Evolutionary conservation across 2,113 vertebrate species (phyloP).

Genomic region (Platichthys stellatus): DNA sequence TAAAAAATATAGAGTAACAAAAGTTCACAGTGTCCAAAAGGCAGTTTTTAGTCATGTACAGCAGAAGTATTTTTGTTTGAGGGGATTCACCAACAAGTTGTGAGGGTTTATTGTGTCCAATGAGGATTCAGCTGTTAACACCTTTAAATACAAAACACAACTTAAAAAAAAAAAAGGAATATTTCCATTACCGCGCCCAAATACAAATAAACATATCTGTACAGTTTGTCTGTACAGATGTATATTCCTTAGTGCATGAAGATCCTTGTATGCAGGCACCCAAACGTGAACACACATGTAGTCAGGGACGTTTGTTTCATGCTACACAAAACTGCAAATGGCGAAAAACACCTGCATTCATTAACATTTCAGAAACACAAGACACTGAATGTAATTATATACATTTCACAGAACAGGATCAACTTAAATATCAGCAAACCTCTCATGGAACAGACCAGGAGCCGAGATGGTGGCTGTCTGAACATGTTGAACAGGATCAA

Average conservation of each 20-base stretch:
- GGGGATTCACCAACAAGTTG: conserved; percentile 1
- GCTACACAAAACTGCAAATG: conserved; percentile 22
- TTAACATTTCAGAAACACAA: conserved; percentile 68
- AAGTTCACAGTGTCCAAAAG: conserved; percentile 90
- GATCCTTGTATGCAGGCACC: neutral
- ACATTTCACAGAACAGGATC: conserved; percentile 18
- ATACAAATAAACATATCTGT: conserved; percentile 35
- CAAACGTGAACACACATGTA: neutral
- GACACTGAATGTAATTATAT: conserved; percentile 35
- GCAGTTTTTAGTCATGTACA: conserved; percentile 84
- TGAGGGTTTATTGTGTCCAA: neutral
- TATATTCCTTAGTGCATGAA: conserved; percentile 4
- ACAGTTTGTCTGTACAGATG: conserved; percentile 23
- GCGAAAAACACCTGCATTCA: conserved; percentile 33
- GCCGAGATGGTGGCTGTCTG: neutral
- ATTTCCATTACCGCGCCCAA: neutral
- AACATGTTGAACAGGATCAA: conserved; percentile 2
- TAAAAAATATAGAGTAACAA: conserved; percentile 92
- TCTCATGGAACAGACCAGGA: neutral
- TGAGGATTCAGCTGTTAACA: neutral
- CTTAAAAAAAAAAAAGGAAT: neutral
- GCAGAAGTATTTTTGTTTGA: conserved; percentile 45
- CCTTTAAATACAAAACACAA: conserved; percentile 63
- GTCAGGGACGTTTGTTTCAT: conserved; percentile 18
- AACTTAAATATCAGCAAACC: conserved; percentile 28